Percentiles rank a stretch among this genome's conserved stretches.
These are phyloP conservation scores for Cryptus viduatorius DNA, from an alignment of 2,888 invertebrate species.

Conservation along the genomic window DNA sequence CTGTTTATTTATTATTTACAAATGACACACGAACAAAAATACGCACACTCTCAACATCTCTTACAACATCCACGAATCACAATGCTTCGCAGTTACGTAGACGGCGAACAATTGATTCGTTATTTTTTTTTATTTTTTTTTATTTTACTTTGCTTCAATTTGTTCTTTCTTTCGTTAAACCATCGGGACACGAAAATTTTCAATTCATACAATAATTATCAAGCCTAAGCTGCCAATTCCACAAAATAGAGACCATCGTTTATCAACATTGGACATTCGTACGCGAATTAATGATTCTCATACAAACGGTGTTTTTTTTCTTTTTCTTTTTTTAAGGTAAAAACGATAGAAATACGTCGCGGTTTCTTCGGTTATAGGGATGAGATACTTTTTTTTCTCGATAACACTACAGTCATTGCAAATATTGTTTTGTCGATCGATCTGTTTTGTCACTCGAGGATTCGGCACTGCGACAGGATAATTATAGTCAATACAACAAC, in stretches of 20 bases:
- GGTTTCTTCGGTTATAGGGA: conserved; percentile 39
- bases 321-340: conserved; percentile 10
- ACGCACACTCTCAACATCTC: conserved; percentile 62
- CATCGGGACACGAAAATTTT: conserved; percentile 46
- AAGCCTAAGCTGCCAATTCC: conserved; percentile 67
- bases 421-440: conserved; percentile 15
- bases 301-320: conserved; percentile 38
- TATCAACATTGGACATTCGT: conserved; percentile 40
- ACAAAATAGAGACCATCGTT: conserved; percentile 49
- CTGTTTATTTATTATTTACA: conserved; percentile 69
- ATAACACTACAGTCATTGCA: conserved; percentile 49
- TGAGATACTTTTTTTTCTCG: conserved; percentile 54
- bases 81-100: conserved; percentile 44
- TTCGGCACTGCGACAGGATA: conserved; percentile 26
- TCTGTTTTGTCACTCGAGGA: conserved; percentile 33
- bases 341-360: conserved; percentile 61
- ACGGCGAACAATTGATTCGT: conserved; percentile 40
- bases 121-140: conserved; percentile 31
- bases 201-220: conserved; percentile 56
- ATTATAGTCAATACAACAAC: neutral
- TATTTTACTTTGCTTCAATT: conserved; percentile 29
- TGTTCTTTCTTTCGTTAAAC: conserved; percentile 26
- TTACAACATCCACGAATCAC: conserved; percentile 59
- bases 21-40: conserved; percentile 68
- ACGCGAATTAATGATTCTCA: conserved; percentile 36